These are phyloP conservation scores for Leptopilina clavipes DNA, from an alignment of 1,140 invertebrate species.

Conservation along the genomic window DNA sequence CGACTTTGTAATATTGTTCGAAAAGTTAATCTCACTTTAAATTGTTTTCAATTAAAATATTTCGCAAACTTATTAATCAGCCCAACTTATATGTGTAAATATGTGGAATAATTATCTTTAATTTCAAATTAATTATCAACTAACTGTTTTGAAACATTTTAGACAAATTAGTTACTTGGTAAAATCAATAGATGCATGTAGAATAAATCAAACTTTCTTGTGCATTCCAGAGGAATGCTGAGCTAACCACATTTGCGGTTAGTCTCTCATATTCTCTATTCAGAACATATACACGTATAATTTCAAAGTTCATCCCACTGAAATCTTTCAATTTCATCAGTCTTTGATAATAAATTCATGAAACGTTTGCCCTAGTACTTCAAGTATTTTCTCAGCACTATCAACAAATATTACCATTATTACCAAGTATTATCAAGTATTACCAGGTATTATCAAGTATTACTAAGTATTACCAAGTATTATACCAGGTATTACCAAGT, in stretches of 20 bases:
- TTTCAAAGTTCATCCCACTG: constrained; percentile 27
- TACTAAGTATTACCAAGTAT: too few relatives aligned
- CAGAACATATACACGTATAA: neutral
- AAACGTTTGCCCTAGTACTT: neutral
- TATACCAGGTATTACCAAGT: too few relatives aligned
- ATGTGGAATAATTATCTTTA: too few relatives aligned
- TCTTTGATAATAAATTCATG: constrained; percentile 27
- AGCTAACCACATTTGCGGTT: constrained; percentile 31
- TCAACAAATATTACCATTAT: too few relatives aligned
- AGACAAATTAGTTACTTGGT: neutral
- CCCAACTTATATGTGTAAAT: too few relatives aligned
- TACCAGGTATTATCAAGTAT: too few relatives aligned
- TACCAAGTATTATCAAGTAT: too few relatives aligned
- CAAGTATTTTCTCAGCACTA: neutral
- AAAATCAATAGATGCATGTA: constrained; percentile 24
- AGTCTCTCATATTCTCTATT: neutral
- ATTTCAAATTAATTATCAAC: neutral
- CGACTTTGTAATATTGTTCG: too few relatives aligned
- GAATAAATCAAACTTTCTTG: constrained; percentile 4
- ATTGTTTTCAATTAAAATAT: too few relatives aligned
- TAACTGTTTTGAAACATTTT: neutral
- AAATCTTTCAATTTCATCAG: constrained; percentile 5
- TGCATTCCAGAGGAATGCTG: neutral
- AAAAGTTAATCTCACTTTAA: too few relatives aligned
- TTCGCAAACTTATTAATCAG: too few relatives aligned